phyloP scores from a whole-genome alignment of 2,797 vertebrate species.

The Sebastes steindachneri region DNA sequence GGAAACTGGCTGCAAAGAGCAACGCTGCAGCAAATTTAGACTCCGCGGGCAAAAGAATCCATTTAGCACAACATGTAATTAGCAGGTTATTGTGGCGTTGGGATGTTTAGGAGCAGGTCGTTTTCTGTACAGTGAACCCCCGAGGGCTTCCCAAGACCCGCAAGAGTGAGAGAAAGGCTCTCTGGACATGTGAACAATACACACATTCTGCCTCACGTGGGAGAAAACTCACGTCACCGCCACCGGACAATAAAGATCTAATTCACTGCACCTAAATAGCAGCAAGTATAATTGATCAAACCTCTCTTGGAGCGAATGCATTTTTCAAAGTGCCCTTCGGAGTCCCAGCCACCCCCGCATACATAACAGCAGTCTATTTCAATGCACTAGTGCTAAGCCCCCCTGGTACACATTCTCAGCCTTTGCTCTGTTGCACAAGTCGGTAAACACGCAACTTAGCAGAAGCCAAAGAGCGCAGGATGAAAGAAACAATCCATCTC shows the following conservation, averaged over 20 bases:
- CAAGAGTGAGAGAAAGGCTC: slow-evolving; percentile 3
- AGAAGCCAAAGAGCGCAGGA: not conserved
- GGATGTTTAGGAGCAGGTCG: slow-evolving; percentile 16
- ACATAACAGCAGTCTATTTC: slow-evolving; percentile 10
- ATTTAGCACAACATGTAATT: slow-evolving; percentile 45
- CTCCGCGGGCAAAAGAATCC: not conserved
- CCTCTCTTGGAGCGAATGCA: slow-evolving; percentile 4
- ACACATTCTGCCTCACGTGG: slow-evolving; percentile 32
- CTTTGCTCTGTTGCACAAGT: slow-evolving; percentile 57
- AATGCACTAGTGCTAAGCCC: slow-evolving; percentile 15
- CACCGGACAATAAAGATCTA: slow-evolving; percentile 10
- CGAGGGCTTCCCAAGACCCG: slow-evolving; percentile 18
- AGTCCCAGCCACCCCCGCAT: not conserved
- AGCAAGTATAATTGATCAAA: slow-evolving; percentile 17
- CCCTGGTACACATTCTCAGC: slow-evolving; percentile 22
- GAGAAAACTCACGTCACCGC: slow-evolving; percentile 11
- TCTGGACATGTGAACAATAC: slow-evolving; percentile 40
- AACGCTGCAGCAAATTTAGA: slow-evolving; percentile 12
- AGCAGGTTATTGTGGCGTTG: slow-evolving; percentile 34
- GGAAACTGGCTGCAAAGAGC: slow-evolving; percentile 14
- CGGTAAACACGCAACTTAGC: slow-evolving; percentile 35
- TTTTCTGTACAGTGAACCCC: slow-evolving; percentile 38
- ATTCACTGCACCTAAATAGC: slow-evolving; percentile 28
- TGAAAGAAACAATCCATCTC: not conserved
- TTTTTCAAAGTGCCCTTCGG: slow-evolving; percentile 23